A percentile compares a stretch with the other conserved stretches of the same genome.
phyloP scores from a whole-genome alignment of 2,888 invertebrate genomes.

The Papilio protenor region DNA sequence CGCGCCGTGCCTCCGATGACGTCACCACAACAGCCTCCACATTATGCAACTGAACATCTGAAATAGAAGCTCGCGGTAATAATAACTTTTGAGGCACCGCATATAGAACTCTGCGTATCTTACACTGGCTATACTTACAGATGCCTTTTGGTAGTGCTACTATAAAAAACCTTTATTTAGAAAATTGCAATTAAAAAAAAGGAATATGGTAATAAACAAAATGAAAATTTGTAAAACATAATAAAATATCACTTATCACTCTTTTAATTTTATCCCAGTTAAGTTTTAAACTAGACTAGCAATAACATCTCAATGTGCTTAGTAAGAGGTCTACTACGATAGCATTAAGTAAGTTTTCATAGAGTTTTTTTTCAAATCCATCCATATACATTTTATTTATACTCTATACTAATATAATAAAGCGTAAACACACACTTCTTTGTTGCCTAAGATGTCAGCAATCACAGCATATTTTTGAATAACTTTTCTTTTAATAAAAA shows the following conservation, averaged over 20 bases:
- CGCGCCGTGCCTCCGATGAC: slow-evolving; percentile 78
- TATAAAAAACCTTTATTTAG: background rate
- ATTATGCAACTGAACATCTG: slow-evolving; percentile 73
- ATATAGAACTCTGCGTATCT: slow-evolving; percentile 34
- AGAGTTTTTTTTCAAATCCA: background rate
- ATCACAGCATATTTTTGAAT: no score
- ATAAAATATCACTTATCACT: no score
- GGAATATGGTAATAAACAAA: background rate
- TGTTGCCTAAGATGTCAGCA: no score
- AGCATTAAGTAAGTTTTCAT: background rate
- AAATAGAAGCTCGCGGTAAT: slow-evolving; percentile 65
- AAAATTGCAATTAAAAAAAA: background rate
- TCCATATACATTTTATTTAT: background rate
- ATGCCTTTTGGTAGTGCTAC: background rate
- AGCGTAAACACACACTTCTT: no score
- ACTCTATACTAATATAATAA: no score
- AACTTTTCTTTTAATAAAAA: no score
- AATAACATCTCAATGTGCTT: no score
- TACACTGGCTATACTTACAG: background rate
- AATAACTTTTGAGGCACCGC: slow-evolving; percentile 59
- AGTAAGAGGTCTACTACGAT: no score
- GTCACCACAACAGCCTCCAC: slow-evolving; percentile 69
- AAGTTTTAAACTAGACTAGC: no score
- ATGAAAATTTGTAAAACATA: background rate
- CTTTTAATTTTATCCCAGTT: no score